Conservation (phyloP, 2,113 vertebrate species). For the Lota lota region DNA sequence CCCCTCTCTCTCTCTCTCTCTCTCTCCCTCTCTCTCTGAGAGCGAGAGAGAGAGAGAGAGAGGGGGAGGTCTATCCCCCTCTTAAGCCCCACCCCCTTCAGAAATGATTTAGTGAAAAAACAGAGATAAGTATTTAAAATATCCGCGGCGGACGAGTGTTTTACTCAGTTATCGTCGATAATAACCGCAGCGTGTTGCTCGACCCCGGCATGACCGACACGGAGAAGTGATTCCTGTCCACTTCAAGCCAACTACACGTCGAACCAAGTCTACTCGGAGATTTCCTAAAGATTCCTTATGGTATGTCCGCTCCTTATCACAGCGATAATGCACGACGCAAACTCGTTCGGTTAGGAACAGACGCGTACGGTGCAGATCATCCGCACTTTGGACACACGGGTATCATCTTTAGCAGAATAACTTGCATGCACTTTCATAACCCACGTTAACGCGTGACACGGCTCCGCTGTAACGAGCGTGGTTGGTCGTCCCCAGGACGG, state of each 20-base stretch:
- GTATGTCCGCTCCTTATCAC: slow-evolving; percentile 49
- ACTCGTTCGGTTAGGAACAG: too few species aligned
- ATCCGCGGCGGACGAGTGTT: slow-evolving; percentile 19
- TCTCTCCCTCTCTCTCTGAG: too few species aligned
- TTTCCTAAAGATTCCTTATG: slow-evolving; percentile 43
- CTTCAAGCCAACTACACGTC: neutral
- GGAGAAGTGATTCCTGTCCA: slow-evolving; percentile 12
- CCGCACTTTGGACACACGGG: too few species aligned
- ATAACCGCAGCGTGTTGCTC: neutral
- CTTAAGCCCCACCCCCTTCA: slow-evolving; percentile 54
- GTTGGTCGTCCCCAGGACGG: too few species aligned
- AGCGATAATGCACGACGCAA: neutral
- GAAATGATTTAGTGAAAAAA: slow-evolving; percentile 38
- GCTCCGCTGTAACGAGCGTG: too few species aligned
- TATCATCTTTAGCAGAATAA: too few species aligned
- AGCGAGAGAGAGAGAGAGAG: too few species aligned
- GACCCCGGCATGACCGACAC: neutral
- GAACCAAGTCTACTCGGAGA: slow-evolving; percentile 23
- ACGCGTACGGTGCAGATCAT: too few species aligned
- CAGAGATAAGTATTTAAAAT: slow-evolving; percentile 43
- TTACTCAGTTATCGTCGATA: neutral
- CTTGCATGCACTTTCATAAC: too few species aligned
- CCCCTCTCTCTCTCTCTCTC: too few species aligned
- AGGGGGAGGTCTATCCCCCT: slow-evolving; percentile 36
- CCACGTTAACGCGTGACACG: too few species aligned